These are phyloP conservation scores for Marcusenius ussheri DNA, from an alignment of 2,113 vertebrate genomes.

Conservation along the genomic window DNA sequence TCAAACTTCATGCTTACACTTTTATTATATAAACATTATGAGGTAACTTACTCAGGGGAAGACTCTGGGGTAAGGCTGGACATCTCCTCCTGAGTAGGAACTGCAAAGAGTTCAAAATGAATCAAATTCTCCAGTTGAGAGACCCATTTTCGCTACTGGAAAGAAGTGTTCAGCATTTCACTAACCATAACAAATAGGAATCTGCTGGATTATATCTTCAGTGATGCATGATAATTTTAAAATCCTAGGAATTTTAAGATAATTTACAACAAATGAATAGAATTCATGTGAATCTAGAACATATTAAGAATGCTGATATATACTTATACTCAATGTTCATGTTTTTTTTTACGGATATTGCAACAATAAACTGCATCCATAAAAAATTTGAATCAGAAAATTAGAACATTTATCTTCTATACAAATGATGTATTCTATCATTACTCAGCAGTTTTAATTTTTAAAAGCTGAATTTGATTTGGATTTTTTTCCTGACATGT, in stretches of 20 bases:
- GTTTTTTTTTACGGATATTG: not conserved
- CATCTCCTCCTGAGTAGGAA: constrained; percentile 98
- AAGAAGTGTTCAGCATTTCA: not conserved
- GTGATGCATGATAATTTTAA: not conserved
- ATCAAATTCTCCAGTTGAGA: not conserved
- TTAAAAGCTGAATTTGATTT: not conserved
- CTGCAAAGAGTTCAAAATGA: constrained; percentile 53
- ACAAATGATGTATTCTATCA: not conserved
- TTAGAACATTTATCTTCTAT: not conserved
- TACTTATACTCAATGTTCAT: not conserved
- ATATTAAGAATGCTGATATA: not conserved
- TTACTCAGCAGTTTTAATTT: not conserved
- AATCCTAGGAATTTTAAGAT: not conserved
- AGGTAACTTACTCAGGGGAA: constrained; percentile 91
- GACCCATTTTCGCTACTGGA: not conserved
- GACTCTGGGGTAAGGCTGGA: constrained; percentile 97
- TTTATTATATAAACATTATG: not conserved
- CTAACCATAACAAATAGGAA: not conserved
- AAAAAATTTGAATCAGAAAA: not conserved
- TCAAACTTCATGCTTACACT: not conserved
- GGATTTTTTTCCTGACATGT: not conserved
- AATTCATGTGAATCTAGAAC: not conserved
- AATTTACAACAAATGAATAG: not conserved
- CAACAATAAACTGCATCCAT: not conserved
- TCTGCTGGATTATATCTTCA: not conserved